phyloP scores from a whole-genome alignment of 2,888 invertebrate species.

The Lasioglossum pauxillum region DNA sequence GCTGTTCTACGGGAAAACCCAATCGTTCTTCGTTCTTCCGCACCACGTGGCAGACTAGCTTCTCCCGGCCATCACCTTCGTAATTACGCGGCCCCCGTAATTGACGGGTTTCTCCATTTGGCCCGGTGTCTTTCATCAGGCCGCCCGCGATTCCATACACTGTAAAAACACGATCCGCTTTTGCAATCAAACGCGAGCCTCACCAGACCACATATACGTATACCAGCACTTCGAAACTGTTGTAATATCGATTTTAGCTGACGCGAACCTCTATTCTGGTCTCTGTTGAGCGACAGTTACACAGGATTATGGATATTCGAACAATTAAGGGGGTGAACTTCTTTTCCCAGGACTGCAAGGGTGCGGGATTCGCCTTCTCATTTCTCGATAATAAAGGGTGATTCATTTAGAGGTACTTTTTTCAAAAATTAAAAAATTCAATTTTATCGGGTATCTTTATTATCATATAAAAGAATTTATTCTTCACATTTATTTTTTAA shows the following conservation, averaged over 20 bases:
- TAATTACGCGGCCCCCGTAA: constrained; percentile 46
- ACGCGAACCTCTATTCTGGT: not conserved
- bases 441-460: too few species aligned
- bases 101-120: constrained; percentile 34
- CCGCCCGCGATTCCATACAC: constrained; percentile 11
- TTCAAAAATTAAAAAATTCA: too few species aligned
- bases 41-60: constrained; percentile 27
- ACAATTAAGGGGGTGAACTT: not conserved
- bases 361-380: too few species aligned
- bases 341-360: too few species aligned
- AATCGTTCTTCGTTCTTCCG: constrained; percentile 45
- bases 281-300: not conserved
- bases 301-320: not conserved
- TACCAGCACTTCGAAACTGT: not conserved
- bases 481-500: too few species aligned
- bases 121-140: constrained; percentile 23
- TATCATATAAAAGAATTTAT: too few species aligned
- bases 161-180: constrained; percentile 9
- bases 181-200: constrained; percentile 18
- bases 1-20: constrained; percentile 33
- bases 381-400: too few species aligned
- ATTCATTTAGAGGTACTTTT: too few species aligned
- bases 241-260: not conserved
- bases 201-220: not conserved
- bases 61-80: constrained; percentile 26